These are phyloP conservation scores for Microtus ochrogaster DNA, from an alignment of 2,113 vertebrate species.

Conservation along the genomic window DNA sequence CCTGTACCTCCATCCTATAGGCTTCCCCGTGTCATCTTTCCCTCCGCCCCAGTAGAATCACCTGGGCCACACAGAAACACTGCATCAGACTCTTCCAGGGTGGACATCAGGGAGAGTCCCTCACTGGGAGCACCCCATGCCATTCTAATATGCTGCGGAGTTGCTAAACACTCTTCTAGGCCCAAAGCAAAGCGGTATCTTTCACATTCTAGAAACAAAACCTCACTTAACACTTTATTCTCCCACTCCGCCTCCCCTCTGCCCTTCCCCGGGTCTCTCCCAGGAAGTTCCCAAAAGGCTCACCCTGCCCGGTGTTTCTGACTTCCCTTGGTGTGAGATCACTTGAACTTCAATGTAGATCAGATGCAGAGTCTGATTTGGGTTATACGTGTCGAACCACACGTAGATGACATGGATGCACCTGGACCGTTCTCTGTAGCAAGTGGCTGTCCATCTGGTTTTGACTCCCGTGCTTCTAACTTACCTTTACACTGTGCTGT, in stretches of 20 bases:
- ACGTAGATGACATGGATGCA: background rate
- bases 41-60: background rate
- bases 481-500: background rate
- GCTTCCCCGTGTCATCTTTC: background rate
- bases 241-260: background rate
- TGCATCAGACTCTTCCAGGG: background rate
- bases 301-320: background rate
- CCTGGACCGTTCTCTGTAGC: background rate
- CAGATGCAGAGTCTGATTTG: background rate
- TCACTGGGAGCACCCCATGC: background rate
- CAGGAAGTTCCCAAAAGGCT: background rate
- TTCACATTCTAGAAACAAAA: background rate
- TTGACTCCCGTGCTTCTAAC: background rate
- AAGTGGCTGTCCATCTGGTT: background rate
- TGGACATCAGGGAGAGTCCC: background rate
- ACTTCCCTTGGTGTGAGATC: background rate
- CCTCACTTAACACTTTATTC: background rate
- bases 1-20: background rate
- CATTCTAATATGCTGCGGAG: background rate
- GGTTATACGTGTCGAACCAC: background rate
- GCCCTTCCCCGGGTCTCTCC: background rate
- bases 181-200: background rate
- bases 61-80: background rate
- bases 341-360: too few relatives aligned
- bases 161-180: background rate